Percentiles rank a stretch among this genome's conserved stretches.
Conservation (phyloP, 2,888 invertebrate species). For the Drosophila neutralis region DNA sequence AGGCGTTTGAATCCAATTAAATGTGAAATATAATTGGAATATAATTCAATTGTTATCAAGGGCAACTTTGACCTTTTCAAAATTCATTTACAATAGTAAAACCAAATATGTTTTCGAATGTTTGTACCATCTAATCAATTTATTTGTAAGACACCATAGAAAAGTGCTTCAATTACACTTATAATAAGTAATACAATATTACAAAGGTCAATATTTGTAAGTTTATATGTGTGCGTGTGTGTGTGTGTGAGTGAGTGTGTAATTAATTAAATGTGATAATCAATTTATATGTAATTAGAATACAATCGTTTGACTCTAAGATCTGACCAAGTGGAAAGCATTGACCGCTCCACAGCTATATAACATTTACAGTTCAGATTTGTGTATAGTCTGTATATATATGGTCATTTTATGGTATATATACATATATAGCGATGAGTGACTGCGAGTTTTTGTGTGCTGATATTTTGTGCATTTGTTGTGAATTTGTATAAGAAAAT, state of each 20-base stretch:
- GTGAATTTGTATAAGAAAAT: slow-evolving; percentile 19
- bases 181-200: slow-evolving; percentile 67
- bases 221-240: slow-evolving; percentile 6
- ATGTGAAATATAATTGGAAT: background rate
- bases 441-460: slow-evolving; percentile 31
- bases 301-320: slow-evolving; percentile 34
- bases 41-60: background rate
- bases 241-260: slow-evolving; percentile 4
- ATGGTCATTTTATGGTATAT: slow-evolving; percentile 19
- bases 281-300: slow-evolving; percentile 44
- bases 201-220: slow-evolving; percentile 52
- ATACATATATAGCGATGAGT: slow-evolving; percentile 39
- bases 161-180: slow-evolving; percentile 62
- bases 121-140: slow-evolving; percentile 57
- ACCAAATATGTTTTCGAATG: background rate
- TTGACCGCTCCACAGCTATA: slow-evolving; percentile 51
- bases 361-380: slow-evolving; percentile 49
- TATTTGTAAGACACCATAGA: slow-evolving; percentile 61
- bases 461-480: slow-evolving; percentile 26
- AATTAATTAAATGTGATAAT: slow-evolving; percentile 35
- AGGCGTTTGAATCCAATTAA: background rate
- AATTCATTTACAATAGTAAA: background rate
- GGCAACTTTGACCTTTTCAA: too few species aligned
- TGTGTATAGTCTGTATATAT: slow-evolving; percentile 17
- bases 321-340: slow-evolving; percentile 49